Base-by-base conservation (phyloP, 2,113 vertebrate genomes). In the Tauraco erythrolophus region DNA sequence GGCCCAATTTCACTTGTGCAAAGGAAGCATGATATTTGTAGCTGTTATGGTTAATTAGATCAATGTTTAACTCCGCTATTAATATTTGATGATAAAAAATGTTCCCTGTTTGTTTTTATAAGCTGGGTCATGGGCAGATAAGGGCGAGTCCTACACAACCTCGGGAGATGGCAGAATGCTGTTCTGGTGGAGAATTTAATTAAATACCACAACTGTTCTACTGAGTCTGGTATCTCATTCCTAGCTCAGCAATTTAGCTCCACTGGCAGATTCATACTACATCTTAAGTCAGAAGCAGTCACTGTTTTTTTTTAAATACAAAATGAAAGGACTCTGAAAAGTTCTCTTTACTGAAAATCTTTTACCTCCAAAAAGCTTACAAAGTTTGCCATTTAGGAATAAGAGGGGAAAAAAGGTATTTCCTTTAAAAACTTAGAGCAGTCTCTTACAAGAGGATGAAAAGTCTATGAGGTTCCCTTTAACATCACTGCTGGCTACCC, bases 31-130 rank as follows among this genome's bases (percentile, higher is more conserved):
- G 19, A 21, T 61, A 66, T 51, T 76, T 70, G 58, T 62, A 60
- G 71, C 58, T 92, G 37, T 68, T 93, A 81, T 2, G 22, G 57
- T 81, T 95, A 95, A 88, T 62, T 76, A 84, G 53, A 92, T 95
- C 75, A 96, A 97, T 76, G 85, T 96, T 97, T 97, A 95, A 96
- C 92, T 95, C 78, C 69, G 70, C 90, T 81, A 95, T 92, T 83
- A 91, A 71, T 84, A 93, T 70, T 70, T 81, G 76, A 89, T 7
- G 27, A 92, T 84, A 88, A 89, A 88, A 96, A 84, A 92, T 37
- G 88, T 84, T 56, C 84, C 37, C 65, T 81, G 75, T 72, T 97
- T 91, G 83, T 58, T 92, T 89, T 95, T 19, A 89, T 71, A 91
- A 84, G 64, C 74, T 82, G 81, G 89, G 84, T 95, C 84, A 91